These are phyloP conservation scores for Chondrosia reniformis DNA, from an alignment of 37 sponge, comb jelly and placozoan species.

Conservation along the genomic window DNA sequence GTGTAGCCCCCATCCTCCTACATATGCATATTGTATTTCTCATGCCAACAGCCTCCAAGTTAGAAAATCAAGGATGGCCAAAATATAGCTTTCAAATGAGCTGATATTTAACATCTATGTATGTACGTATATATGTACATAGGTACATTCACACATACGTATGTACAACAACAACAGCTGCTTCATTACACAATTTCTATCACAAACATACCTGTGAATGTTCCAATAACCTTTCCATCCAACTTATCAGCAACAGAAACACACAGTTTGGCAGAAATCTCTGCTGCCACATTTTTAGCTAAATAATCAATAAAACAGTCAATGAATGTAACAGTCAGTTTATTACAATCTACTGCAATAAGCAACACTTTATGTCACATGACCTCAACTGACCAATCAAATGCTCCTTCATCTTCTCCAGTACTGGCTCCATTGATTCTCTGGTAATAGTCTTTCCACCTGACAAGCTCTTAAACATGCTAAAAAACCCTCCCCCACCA, in stretches of 20 bases:
- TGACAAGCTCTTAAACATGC: slow-evolving; percentile 79
- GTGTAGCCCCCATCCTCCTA: too few relatives aligned
- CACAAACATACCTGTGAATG: slow-evolving; percentile 63
- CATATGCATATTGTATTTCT: too few relatives aligned
- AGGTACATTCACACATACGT: too few relatives aligned
- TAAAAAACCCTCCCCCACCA: slow-evolving; percentile 68
- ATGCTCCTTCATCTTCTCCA: slow-evolving; percentile 94
- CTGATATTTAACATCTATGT: too few relatives aligned
- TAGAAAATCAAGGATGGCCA: too few relatives aligned
- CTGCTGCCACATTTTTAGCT: slow-evolving; percentile 91
- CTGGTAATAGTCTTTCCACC: slow-evolving; percentile 65
- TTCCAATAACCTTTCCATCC: slow-evolving; percentile 77
- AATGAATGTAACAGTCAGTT: too few relatives aligned
- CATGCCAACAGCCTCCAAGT: too few relatives aligned
- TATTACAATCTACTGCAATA: too few relatives aligned
- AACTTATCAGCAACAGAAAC: slow-evolving; percentile 73
- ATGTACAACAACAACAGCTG: too few relatives aligned
- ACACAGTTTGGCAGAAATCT: slow-evolving; percentile 84
- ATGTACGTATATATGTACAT: too few relatives aligned
- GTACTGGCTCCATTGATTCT: slow-evolving; percentile 66
- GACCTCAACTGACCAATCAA: slow-evolving; percentile 57
- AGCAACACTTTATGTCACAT: slow-evolving; percentile 16
- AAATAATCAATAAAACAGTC: neutral
- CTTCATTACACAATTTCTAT: too few relatives aligned
- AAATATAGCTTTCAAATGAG: neutral